Conservation (phyloP, 2,888 invertebrate genomes). For the Periphyllus acericola region DNA sequence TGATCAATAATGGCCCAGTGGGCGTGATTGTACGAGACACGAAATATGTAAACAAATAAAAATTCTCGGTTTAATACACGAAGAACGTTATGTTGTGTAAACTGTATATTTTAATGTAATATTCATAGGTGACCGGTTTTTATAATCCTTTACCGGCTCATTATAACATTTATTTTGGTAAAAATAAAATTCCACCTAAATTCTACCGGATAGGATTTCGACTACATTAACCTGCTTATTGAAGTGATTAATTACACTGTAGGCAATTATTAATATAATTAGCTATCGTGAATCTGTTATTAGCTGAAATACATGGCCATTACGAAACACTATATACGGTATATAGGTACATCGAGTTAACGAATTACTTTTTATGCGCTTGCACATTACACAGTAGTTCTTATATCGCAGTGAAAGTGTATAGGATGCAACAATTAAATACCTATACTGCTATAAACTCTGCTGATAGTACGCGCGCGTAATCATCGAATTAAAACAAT, state of each 20-base stretch:
- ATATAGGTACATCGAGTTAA: background rate
- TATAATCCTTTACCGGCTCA: conserved; percentile 23
- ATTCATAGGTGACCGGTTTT: conserved; percentile 9
- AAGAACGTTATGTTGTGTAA: background rate
- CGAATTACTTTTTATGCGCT: background rate
- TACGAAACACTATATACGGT: conserved; percentile 15
- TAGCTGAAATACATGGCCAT: conserved; percentile 21
- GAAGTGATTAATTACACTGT: conserved; percentile 24
- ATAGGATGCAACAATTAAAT: background rate
- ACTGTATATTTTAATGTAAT: background rate
- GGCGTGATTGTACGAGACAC: background rate
- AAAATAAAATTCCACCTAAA: background rate
- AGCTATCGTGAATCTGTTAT: background rate
- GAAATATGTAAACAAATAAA: background rate
- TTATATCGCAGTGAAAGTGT: conserved; percentile 30
- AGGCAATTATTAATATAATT: conserved; percentile 24
- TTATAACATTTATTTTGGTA: background rate
- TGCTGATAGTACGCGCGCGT: background rate
- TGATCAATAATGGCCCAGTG: background rate
- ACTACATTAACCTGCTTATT: conserved; percentile 14
- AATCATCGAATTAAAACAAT: conserved; percentile 4
- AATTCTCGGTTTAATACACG: background rate
- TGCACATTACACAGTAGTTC: background rate
- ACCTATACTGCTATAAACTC: background rate
- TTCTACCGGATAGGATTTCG: background rate